Evolutionary conservation across 2,797 vertebrate genomes (phyloP), one percentile per base, ranked within the genome.

Genomic region (Thamnophis elegans): DNA sequence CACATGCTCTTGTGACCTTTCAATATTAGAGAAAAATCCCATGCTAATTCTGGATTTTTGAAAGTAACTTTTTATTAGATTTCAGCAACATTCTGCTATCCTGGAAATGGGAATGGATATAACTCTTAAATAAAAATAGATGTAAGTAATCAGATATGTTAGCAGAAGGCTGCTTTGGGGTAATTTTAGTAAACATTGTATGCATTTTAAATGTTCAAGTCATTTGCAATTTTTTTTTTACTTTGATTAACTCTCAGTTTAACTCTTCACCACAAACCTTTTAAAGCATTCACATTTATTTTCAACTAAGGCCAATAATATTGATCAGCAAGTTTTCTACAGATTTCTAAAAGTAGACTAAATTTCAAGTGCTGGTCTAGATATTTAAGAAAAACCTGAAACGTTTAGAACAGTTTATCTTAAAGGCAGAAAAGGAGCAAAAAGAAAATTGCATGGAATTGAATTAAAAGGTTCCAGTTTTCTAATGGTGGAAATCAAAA

Each of bases 291-390:
- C n/a, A 78, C 42, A 42, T 6, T 92, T 92, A 92, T 82, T 28
- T 51, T 53, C 62, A 68, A 14, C 20, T 62, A 18, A 93, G 89
- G 90, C 88, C 91, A 47, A 87, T 55, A 89, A 92, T 42, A 53
- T 36, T 88, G 89, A 73, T 9, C 65, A 20, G 60, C 42, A 73
- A 90, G 42, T 42, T 92, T 47, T 90, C 90, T 87, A 54, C 92
- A 58, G 60, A 9, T 54, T 89, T 60, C 54, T 88, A 0, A 2
- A 8, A 20, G 78, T 16, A 53, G 18, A 78, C n/a, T 26, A n/a
- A 60, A 28, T 32, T 93, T 47, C 36, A 47, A 87, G 73, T 20
- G 55, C 86, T 47, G 22, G 14, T 18, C n/a, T 1, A 85, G 90
- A 90, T 65, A 59, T 54, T 92, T 78, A 28, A 73, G 47, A 18